Evolutionary conservation across 2,888 invertebrate species (phyloP).

Genomic region (Laothoe populi): DNA sequence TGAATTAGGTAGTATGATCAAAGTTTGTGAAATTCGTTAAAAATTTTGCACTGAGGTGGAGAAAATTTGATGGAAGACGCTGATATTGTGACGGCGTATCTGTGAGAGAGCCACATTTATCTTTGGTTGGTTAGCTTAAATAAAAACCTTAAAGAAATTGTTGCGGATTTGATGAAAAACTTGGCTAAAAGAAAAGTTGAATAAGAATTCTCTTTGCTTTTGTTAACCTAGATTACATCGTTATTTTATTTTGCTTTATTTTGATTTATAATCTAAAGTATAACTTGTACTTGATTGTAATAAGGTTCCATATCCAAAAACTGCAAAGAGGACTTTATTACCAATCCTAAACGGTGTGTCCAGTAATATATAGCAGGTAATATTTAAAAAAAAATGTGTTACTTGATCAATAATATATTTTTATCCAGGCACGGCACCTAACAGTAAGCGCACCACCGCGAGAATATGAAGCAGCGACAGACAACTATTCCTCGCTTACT

Average conservation of each 20-base stretch:
- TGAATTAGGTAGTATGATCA: constrained; percentile 43
- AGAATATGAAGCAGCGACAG: too few species aligned
- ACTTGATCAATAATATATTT: too few species aligned
- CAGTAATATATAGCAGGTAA: too few species aligned
- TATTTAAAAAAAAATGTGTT: too few species aligned
- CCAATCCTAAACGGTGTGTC: too few species aligned
- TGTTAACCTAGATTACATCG: not conserved
- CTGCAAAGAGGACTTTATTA: too few species aligned
- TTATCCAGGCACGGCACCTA: too few species aligned
- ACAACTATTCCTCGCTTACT: too few species aligned
- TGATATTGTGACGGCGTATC: constrained; percentile 19
- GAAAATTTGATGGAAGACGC: constrained; percentile 31
- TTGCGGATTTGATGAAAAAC: constrained; percentile 16
- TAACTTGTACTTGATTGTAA: constrained; percentile 14
- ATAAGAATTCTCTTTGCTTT: constrained; percentile 19
- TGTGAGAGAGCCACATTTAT: constrained; percentile 10
- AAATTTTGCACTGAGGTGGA: constrained; percentile 35
- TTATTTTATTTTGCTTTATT: constrained; percentile 20
- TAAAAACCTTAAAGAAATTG: constrained; percentile 20
- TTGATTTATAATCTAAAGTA: constrained; percentile 11
- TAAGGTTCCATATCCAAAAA: too few species aligned
- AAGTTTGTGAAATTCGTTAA: constrained; percentile 47
- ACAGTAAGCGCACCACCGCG: too few species aligned
- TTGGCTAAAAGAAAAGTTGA: constrained; percentile 11
- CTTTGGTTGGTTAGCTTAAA: constrained; percentile 24